These are phyloP conservation scores for Drosophila chauvacae DNA, from an alignment of 1,140 invertebrate genomes.

Conservation along the genomic window DNA sequence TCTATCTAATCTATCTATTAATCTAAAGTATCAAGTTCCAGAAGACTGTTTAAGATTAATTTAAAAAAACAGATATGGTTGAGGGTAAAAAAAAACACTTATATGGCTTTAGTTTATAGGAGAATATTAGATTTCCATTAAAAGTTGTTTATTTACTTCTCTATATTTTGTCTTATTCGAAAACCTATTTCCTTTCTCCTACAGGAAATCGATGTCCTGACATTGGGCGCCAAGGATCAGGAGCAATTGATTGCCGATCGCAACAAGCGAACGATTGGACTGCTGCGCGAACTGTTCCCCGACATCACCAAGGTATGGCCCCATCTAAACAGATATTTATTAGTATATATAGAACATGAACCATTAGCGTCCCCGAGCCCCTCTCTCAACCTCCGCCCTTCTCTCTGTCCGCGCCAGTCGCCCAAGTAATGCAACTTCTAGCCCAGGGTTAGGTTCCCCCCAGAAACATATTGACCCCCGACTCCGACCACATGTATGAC, in stretches of 20 bases:
- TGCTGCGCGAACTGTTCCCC: conserved; percentile 90
- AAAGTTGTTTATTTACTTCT: neutral
- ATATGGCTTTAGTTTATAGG: neutral
- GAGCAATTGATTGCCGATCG: conserved; percentile 87
- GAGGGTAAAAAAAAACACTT: no score
- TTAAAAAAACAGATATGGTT: no score
- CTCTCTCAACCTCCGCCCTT: neutral
- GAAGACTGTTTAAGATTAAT: no score
- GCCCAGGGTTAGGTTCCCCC: conserved; percentile 30
- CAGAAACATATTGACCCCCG: conserved; percentile 1
- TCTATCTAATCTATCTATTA: no score
- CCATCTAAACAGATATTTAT: neutral
- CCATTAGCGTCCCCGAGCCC: conserved; percentile 21
- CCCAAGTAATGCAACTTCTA: conserved; percentile 3
- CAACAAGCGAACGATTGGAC: conserved; percentile 90
- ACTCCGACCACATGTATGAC: conserved; percentile 6
- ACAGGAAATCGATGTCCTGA: conserved; percentile 86
- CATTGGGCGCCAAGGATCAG: conserved; percentile 85
- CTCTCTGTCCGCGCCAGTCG: neutral
- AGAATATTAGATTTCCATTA: neutral
- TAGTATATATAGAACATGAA: conserved; percentile 19
- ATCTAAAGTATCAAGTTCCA: neutral
- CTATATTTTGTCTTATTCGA: neutral
- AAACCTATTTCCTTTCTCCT: conserved; percentile 46
- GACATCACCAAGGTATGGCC: conserved; percentile 89